These are phyloP conservation scores for Epirrita christyi DNA, from an alignment of 2,888 invertebrate genomes.

Conservation along the genomic window DNA sequence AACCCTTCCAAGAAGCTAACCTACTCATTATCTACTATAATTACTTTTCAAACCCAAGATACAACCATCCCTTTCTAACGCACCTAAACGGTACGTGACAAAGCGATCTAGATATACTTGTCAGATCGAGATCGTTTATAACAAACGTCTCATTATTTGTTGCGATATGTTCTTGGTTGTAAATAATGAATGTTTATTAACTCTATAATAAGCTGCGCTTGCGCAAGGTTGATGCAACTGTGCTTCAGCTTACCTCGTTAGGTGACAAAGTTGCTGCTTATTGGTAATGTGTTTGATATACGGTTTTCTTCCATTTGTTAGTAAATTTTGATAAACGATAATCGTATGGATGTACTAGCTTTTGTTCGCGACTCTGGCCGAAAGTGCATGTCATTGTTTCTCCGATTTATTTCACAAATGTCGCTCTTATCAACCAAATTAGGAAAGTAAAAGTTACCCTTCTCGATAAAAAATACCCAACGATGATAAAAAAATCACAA, in stretches of 20 bases:
- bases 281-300: slow-evolving; percentile 16
- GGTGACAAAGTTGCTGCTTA: slow-evolving; percentile 17
- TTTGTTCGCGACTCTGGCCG: background rate
- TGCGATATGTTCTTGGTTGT: slow-evolving; percentile 41
- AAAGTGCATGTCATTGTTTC: too few relatives aligned
- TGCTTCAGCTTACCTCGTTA: slow-evolving; percentile 14
- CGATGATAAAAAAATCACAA: too few relatives aligned
- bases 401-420: background rate
- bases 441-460: too few relatives aligned
- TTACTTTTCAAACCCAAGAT: slow-evolving; percentile 64
- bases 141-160: slow-evolving; percentile 71
- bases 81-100: slow-evolving; percentile 58
- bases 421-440: background rate
- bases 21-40: slow-evolving; percentile 67
- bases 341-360: background rate
- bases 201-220: slow-evolving; percentile 20
- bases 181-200: slow-evolving; percentile 20
- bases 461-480: too few relatives aligned
- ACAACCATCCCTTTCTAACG: slow-evolving; percentile 55
- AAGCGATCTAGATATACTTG: slow-evolving; percentile 69
- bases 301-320: background rate
- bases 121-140: slow-evolving; percentile 72
- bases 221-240: slow-evolving; percentile 20
- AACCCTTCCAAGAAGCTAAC: slow-evolving; percentile 59
- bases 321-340: slow-evolving; percentile 18